Base-by-base conservation (phyloP, 2,888 invertebrate genomes). In the Geotrupes spiniger region DNA sequence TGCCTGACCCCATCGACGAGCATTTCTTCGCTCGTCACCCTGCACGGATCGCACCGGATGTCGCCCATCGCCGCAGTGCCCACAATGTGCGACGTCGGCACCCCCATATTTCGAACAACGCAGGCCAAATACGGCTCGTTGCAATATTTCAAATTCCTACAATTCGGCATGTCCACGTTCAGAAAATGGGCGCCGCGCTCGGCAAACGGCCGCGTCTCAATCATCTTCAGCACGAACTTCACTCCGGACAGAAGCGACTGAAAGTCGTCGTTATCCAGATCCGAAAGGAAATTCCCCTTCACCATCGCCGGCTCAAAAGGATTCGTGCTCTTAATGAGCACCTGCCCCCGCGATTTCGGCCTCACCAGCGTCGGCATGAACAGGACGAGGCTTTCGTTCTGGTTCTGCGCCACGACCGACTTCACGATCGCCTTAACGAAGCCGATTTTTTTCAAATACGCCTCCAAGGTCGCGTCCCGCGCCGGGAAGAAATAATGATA, bases 221-320 rank as follows among this genome's bases (percentile, higher is more conserved):
- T 65, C 9, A 79, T 54, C 31, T 65, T 65, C 2, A 64, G 56
- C 11, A 73, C 53, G 38, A 72, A 71, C 21, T 69, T 73, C 14
- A 77, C 74, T 9, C 81, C 79, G 2, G 78, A 75, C 0, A 84
- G 17, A 1, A 81, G 66, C 1, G 74, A 76, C 11, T 74, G 63
- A 1, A 79, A 56, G 61, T 87, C 87, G 44, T 74, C 69, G 12
- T 56, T 51, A 0, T 57, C 52, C 0, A 67, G 59, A 16, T 82
- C 76, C 0, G 72, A 64, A 27, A 87, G 75, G 63, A 85, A 87
- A 62, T 85, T 84, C 1, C 83, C 76, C 56, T 79, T 73, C 42
- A 41, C 68, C 6, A 48, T 54, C 0, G 66, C 66, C 33, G 66
- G 56, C 16, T 56, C 52, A 5, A 54, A 33, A 1, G 81, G 81